Base-by-base conservation (phyloP, 2,888 invertebrate genomes). In the Oithona nana region DNA sequence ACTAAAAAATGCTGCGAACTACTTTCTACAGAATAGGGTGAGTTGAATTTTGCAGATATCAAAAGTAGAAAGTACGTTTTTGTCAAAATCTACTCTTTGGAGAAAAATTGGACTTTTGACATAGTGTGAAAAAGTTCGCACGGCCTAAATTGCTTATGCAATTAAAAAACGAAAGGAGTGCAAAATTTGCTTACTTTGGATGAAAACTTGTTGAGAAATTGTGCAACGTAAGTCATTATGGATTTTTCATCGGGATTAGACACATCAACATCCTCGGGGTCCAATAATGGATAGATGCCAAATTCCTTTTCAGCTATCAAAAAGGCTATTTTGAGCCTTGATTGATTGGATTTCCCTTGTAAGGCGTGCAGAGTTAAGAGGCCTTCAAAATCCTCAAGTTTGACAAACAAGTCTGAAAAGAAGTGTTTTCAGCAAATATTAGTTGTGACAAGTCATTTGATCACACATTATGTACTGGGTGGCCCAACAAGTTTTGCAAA, bases 171-270 rank as follows among this genome's bases (percentile, higher is more conserved):
- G n/a, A n/a, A n/a, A 49, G n/a, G 50, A n/a, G 50, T 49, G 3
- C 20, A 4, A 49, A 49, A 49, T 20, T 3, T 4, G 54, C 16
- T 51, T 51, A 51, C 51, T 22, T 51, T 51, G 16, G 24, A 16
- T 51, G 24, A 20, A 51, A 51, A 76, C 76, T 92, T 90, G 74
- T 94, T 92, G 71, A 95, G 78, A 76, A 95, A 95, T 77, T 95
- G 94, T 50, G 95, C 93, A 66, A 95, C 93, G 73, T 95, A 95
- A 30, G 95, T 95, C 94, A 95, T 95, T 69, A 95, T 89, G 66
- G 92, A 93, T 75, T 89, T 86, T 73, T 95, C 95, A 74, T 95
- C 95, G 3, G 95, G 95, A 72, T 88, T 88, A 29, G 87, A 84
- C 28, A 93, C 92, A 73, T 94, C 93, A 59, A 93, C 92, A 74